Conservation (phyloP, 2,888 invertebrate genomes). For the Cantharis lateralis region DNA sequence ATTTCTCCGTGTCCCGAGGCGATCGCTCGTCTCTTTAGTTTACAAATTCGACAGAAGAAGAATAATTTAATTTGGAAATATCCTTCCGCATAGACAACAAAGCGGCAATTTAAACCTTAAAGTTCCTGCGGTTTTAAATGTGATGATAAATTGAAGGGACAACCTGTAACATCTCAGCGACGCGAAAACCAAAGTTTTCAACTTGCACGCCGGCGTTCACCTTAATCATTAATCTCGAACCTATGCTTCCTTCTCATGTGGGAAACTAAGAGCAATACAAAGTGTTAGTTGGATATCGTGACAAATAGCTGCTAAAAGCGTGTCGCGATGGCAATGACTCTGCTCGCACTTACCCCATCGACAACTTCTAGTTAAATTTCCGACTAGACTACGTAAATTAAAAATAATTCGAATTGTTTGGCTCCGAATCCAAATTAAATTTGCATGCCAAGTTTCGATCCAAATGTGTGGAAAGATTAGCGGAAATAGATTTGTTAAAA, state of each 20-base stretch:
- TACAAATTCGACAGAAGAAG: not conserved
- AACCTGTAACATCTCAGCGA: not conserved
- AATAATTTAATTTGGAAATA: not conserved
- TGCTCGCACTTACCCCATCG: not conserved
- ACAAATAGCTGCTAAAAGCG: not conserved
- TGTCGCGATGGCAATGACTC: not conserved
- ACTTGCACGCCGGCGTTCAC: not conserved
- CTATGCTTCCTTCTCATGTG: not conserved
- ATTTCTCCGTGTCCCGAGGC: not conserved
- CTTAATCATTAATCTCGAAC: not conserved
- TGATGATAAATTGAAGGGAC: not conserved
- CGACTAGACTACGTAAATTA: not conserved
- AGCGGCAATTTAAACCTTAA: not conserved
- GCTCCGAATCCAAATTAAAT: not conserved
- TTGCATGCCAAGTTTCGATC: not conserved
- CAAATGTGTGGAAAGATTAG: not conserved
- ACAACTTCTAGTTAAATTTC: not conserved
- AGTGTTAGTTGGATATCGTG: not conserved
- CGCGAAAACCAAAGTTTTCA: not conserved
- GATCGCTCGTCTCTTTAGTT: not conserved
- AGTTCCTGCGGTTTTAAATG: not conserved
- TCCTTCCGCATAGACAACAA: too few relatives aligned
- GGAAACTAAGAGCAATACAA: not conserved
- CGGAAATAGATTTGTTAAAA: conserved; percentile 14
- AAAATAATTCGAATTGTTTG: not conserved